Evolutionary conservation across 2,113 vertebrate genomes (phyloP).

Genomic region (Protobothrops flavoviridis): DNA sequence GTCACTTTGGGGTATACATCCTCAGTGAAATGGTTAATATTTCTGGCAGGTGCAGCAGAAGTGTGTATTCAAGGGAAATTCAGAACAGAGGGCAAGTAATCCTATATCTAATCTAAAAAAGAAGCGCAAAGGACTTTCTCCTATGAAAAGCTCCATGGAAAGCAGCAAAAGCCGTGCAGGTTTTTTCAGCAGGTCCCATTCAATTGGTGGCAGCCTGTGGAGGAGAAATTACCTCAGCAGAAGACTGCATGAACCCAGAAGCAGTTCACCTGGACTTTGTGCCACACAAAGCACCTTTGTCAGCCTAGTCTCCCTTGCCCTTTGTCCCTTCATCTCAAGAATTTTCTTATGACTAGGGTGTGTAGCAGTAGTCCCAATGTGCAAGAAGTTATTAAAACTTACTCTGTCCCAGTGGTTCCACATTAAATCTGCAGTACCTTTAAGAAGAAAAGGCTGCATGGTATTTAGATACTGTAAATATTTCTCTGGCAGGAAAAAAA

Average conservation of each 20-base stretch:
- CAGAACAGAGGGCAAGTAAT: background rate
- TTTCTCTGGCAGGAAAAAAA: background rate
- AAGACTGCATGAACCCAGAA: background rate
- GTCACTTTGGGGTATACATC: background rate
- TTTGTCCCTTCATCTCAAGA: background rate
- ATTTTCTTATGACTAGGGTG: background rate
- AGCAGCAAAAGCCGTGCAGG: background rate
- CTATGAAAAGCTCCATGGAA: background rate
- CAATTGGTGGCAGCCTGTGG: background rate
- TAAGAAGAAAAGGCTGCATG: background rate
- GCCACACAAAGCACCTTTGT: too few relatives aligned
- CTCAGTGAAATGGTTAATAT: background rate
- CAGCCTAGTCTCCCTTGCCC: background rate
- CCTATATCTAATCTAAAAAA: too few relatives aligned
- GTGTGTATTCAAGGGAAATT: background rate
- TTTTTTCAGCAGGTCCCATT: background rate
- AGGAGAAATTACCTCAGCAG: background rate
- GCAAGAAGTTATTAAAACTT: background rate
- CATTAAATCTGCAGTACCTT: background rate
- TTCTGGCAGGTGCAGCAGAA: background rate
- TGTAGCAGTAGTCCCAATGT: too few relatives aligned
- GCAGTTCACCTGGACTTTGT: too few relatives aligned
- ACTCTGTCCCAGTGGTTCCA: background rate
- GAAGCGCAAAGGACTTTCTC: too few relatives aligned
- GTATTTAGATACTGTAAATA: background rate